Base-by-base conservation (phyloP, 1,140 invertebrate species). In the Drosophila nigrodunni region DNA sequence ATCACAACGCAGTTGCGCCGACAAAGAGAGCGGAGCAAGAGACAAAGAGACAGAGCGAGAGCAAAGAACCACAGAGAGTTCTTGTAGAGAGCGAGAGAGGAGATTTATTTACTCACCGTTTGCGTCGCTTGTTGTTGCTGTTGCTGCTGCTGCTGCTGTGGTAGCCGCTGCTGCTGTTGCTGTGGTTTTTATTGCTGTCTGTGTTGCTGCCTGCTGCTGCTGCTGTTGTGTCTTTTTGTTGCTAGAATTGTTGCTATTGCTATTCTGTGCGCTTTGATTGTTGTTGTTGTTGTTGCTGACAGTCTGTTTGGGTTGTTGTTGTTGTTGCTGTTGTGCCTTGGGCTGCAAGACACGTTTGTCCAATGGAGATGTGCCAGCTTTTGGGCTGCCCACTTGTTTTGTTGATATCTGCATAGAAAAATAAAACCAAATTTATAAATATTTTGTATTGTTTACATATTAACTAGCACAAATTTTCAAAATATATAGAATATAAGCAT, bases 301-400 rank as follows among this genome's bases (percentile, higher is more conserved):
- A 34, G 83, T 73, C 58, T 76, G 61, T 62, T 80, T 76, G 3
- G 76, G 55, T 68, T 80, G 37, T 59, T 71, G 21, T 25, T 74
- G 60, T 44, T 74, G 39, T 44, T 69, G 68, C 78, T 52, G 79
- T 52, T 90, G 92, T 77, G 93, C 80, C 79, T 93, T 93, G 49
- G 93, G 92, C 76, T 93, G 93, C 66, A 93, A 81, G 55, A 93
- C 91, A 68, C 93, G 88, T 81, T 93, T 93, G 70, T 93, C 93
- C 70, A 88, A 87, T 78, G 91, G 92, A 52, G 86, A 88, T 35
- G 83, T 82, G 71, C 77, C 72, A 68, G 86, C 77, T 81, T 92
- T 92, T 21, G 86, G 88, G 52, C 86, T 90, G 64, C 87, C 90
- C 49, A 76, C 77, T 78, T 92, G 92, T 76, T 92, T 92, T 39